Conservation (phyloP, 2,888 invertebrate species). For the Caenorhabditis angaria region DNA sequence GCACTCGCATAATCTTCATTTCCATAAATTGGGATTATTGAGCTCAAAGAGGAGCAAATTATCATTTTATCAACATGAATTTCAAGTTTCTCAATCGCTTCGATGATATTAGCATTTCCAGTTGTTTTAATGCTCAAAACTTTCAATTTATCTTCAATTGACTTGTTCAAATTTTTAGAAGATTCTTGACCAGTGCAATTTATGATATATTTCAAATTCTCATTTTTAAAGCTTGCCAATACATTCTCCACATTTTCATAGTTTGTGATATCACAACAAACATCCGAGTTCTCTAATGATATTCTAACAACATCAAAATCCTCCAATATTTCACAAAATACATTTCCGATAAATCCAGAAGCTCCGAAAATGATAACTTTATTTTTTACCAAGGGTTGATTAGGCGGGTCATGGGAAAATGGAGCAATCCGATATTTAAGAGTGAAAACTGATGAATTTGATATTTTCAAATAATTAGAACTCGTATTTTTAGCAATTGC, state of each 20-base stretch:
- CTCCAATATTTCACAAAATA: background rate
- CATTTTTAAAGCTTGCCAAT: background rate
- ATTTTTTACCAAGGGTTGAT: background rate
- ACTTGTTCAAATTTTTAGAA: slow-evolving; percentile 24
- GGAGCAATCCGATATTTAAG: background rate
- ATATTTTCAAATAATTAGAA: background rate
- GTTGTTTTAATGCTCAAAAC: slow-evolving; percentile 43
- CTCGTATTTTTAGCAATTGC: background rate
- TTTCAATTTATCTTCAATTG: slow-evolving; percentile 22
- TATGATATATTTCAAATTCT: slow-evolving; percentile 19
- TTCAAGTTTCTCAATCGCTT: slow-evolving; percentile 20
- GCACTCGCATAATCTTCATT: slow-evolving; percentile 60
- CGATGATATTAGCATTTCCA: slow-evolving; percentile 43
- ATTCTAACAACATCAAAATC: slow-evolving; percentile 12
- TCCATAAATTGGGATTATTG: slow-evolving; percentile 55
- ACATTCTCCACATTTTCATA: slow-evolving; percentile 5
- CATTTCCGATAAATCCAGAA: slow-evolving; percentile 21
- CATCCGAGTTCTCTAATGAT: slow-evolving; percentile 8
- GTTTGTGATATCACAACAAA: slow-evolving; percentile 19
- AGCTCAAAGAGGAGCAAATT: slow-evolving; percentile 57
- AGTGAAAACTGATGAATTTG: background rate
- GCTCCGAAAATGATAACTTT: slow-evolving; percentile 33
- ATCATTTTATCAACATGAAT: slow-evolving; percentile 45
- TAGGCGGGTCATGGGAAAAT: background rate
- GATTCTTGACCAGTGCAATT: slow-evolving; percentile 49